Percentiles rank a stretch among this genome's conserved stretches.
Evolutionary conservation across 2,888 invertebrate species (phyloP).

Genomic region (Phania funesta): DNA sequence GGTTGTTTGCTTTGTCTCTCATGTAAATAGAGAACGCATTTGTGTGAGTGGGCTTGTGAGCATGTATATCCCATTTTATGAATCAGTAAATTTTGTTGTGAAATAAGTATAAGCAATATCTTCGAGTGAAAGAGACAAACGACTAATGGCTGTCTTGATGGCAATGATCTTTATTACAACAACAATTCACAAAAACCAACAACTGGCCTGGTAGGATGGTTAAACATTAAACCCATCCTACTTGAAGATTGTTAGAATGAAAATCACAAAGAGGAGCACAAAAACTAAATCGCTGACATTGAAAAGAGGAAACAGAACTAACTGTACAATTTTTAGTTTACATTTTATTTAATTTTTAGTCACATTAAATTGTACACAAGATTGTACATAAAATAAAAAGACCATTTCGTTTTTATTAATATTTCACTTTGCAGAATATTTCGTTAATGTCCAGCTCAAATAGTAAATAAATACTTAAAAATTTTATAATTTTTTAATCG

Average conservation of each 20-base stretch:
- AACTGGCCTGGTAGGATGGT: conserved; percentile 37
- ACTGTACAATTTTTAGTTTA: too few species aligned
- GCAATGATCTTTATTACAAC: conserved; percentile 33
- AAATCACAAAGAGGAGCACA: not conserved
- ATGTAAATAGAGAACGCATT: too few species aligned
- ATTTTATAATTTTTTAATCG: conserved; percentile 41
- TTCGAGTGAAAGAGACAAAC: conserved; percentile 72
- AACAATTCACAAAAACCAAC: conserved; percentile 8
- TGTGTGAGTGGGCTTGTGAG: too few species aligned
- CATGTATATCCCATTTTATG: too few species aligned
- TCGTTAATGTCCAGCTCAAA: not conserved
- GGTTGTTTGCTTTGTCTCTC: too few species aligned
- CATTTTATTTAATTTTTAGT: too few species aligned
- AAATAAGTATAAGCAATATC: not conserved
- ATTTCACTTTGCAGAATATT: not conserved
- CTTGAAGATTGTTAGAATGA: conserved; percentile 13
- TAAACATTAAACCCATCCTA: conserved; percentile 55
- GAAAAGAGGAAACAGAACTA: not conserved
- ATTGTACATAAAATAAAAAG: not conserved
- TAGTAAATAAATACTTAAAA: conserved; percentile 24
- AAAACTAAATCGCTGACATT: not conserved
- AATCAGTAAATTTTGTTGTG: not conserved
- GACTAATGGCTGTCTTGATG: conserved; percentile 73
- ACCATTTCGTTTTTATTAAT: not conserved
- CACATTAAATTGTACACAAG: too few species aligned